These are phyloP conservation scores for Drosophila mercatorum DNA, from an alignment of 2,888 invertebrate species.

Conservation along the genomic window DNA sequence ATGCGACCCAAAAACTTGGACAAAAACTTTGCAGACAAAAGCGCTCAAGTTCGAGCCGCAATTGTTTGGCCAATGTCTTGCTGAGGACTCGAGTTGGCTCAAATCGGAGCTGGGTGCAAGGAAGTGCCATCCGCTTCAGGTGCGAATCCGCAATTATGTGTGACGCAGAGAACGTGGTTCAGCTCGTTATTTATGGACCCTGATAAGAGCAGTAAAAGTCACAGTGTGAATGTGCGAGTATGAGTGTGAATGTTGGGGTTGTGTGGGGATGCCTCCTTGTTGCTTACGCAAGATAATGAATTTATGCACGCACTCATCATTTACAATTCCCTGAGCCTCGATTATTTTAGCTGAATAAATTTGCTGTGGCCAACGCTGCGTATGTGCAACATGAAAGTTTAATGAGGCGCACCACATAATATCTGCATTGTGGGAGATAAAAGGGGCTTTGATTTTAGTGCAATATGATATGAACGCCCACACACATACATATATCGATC, in stretches of 20 bases:
- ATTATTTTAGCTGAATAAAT: constrained; percentile 29
- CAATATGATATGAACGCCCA: neutral
- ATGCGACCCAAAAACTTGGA: constrained; percentile 20
- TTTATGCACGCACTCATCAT: constrained; percentile 18
- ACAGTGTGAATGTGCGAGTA: neutral
- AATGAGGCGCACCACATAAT: constrained; percentile 23
- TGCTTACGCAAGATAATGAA: constrained; percentile 44
- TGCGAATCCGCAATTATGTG: constrained; percentile 39
- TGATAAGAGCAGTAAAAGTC: constrained; percentile 18
- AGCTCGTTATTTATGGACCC: constrained; percentile 40
- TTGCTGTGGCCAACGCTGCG: constrained; percentile 25
- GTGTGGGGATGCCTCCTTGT: neutral
- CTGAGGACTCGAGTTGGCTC: neutral
- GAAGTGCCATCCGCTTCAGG: constrained; percentile 15
- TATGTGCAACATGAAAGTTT: constrained; percentile 33
- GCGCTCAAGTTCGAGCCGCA: constrained; percentile 2
- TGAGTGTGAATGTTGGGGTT: neutral
- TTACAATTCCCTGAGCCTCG: constrained; percentile 34
- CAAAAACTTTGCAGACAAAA: constrained; percentile 44
- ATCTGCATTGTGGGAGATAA: neutral
- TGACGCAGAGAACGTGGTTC: constrained; percentile 15
- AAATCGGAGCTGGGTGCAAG: neutral
- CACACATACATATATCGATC: constrained; percentile 35
- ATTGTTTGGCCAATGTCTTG: constrained; percentile 37
- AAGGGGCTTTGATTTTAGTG: neutral